Conservation (phyloP, 1,140 invertebrate genomes). For the Prorops nasuta region DNA sequence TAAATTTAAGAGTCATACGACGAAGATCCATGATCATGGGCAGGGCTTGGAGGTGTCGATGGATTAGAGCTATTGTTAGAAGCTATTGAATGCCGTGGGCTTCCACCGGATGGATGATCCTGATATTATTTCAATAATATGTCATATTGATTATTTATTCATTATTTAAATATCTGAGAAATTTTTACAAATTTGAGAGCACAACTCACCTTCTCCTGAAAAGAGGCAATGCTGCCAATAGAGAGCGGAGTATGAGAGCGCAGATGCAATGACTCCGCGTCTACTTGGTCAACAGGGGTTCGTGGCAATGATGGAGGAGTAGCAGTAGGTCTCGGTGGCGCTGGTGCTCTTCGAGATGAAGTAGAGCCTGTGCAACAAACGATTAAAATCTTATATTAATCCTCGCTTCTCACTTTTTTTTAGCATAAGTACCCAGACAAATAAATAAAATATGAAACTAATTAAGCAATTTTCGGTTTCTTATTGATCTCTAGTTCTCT, state of each 20-base stretch:
- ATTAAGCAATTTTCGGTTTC: too few species aligned
- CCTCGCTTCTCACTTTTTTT: too few species aligned
- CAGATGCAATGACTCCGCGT: constrained; percentile 57
- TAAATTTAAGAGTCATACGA: constrained; percentile 62
- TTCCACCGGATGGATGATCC: constrained; percentile 59
- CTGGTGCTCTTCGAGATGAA: constrained; percentile 53
- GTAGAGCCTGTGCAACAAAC: constrained; percentile 51
- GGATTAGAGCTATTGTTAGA: constrained; percentile 80
- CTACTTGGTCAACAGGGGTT: constrained; percentile 55
- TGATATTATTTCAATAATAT: constrained; percentile 31
- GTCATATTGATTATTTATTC: constrained; percentile 27
- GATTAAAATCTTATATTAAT: too few species aligned
- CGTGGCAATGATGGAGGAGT: constrained; percentile 59
- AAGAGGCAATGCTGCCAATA: constrained; percentile 70
- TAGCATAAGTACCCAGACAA: too few species aligned
- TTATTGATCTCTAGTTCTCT: too few species aligned
- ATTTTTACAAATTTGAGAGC: not conserved
- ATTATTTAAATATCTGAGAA: not conserved
- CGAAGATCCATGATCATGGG: constrained; percentile 71
- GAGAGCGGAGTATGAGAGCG: constrained; percentile 65
- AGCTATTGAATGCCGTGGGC: constrained; percentile 74
- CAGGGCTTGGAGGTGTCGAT: constrained; percentile 74
- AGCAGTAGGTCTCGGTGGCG: constrained; percentile 57
- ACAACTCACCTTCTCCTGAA: constrained; percentile 66
- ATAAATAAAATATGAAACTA: too few species aligned